These are phyloP conservation scores for Monomorium pharaonis DNA, from an alignment of 1,140 invertebrate genomes.

Conservation along the genomic window DNA sequence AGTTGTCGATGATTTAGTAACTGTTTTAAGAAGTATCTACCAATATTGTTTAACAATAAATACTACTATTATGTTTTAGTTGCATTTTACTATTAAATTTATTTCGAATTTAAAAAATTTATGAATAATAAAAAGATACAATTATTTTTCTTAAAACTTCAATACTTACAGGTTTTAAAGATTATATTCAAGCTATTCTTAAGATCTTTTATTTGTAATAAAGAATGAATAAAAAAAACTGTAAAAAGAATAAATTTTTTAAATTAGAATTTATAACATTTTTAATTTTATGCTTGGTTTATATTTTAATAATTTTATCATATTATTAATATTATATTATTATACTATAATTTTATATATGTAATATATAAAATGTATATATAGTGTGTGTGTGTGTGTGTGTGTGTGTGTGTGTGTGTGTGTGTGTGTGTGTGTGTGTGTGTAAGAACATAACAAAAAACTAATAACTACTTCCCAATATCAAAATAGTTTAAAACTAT, in stretches of 20 bases:
- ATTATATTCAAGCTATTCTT: neutral
- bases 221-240: neutral
- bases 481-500: constrained; percentile 20
- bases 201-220: neutral
- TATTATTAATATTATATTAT: neutral
- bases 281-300: neutral
- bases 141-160: neutral
- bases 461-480: neutral
- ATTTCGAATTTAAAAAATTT: neutral
- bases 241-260: neutral
- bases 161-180: neutral
- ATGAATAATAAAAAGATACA: too few species aligned
- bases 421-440: too few species aligned
- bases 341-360: neutral
- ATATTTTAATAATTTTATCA: neutral
- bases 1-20: neutral
- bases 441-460: neutral
- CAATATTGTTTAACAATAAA: neutral
- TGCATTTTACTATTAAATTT: neutral
- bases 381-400: too few species aligned
- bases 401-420: too few species aligned
- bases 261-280: neutral
- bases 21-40: neutral
- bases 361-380: too few species aligned
- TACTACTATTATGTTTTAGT: neutral